phyloP scores from a whole-genome alignment of 2,113 vertebrate species.

The Callionymus lyra region DNA sequence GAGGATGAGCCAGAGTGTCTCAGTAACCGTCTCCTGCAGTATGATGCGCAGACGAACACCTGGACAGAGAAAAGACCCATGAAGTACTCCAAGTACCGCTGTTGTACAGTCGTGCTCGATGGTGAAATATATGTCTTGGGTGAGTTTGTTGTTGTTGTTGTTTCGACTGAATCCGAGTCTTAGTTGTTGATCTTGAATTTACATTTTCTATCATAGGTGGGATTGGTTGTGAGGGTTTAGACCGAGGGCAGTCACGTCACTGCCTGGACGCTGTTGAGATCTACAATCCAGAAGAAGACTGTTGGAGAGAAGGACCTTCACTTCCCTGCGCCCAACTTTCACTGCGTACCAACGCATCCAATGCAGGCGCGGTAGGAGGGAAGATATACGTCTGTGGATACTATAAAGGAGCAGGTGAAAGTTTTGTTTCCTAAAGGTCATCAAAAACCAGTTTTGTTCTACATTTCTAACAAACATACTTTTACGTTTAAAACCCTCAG shows the following conservation, averaged over 20 bases:
- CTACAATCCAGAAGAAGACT: constrained; percentile 84
- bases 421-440: neutral
- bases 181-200: too few species aligned
- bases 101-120: constrained; percentile 77
- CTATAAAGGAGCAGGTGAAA: constrained; percentile 87
- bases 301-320: constrained; percentile 83
- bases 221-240: constrained; percentile 83
- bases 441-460: too few species aligned
- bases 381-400: constrained; percentile 92
- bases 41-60: constrained; percentile 79
- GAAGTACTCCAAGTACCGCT: constrained; percentile 91
- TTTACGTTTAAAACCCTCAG: constrained; percentile 54
- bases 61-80: constrained; percentile 80
- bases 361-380: constrained; percentile 78
- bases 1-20: constrained; percentile 93
- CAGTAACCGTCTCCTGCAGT: constrained; percentile 83
- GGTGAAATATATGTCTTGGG: constrained; percentile 89
- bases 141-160: constrained; percentile 50
- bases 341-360: constrained; percentile 76
- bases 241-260: constrained; percentile 85
- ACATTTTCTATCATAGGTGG: constrained; percentile 70
- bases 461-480: neutral
- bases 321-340: constrained; percentile 82
- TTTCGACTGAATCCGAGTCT: too few species aligned
- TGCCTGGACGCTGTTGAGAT: constrained; percentile 89